Base-by-base conservation (phyloP, 2,797 vertebrate genomes). In the Orientallactaga sibirica region DNA sequence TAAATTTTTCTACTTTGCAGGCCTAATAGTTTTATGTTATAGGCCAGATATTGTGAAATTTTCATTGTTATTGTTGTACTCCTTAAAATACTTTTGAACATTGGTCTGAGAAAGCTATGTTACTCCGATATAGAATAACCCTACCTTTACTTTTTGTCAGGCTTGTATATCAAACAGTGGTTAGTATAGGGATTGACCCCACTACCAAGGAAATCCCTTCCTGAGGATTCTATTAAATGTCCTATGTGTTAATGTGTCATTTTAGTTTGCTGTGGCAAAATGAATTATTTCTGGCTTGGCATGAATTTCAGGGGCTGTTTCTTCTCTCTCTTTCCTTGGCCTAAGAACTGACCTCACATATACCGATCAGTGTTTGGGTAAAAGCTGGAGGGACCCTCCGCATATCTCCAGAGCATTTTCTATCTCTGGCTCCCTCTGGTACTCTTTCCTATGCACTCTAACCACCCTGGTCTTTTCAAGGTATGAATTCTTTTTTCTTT, bases 61-160 rank as follows among this genome's bases (percentile, higher is more conserved):
- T 14, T 19, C 66, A 37, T 80, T 55, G 62, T 70, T 83, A 6
- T 41, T 77, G 41, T 18, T 64, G 37, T 73, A 4, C 33, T 78
- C 18, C 43, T 81, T 86, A 62, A 82, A 82, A 52, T 74, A 78
- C 62, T 74, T 66, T 92, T 94, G 27, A 85, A 77, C 48, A n/a
- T 37, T 68, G 33, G 43, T 81, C 58, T 82, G 52, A 61, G 43
- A n/a, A 74, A 74, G 58, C 24, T 66, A 79, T 78, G n/a, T 55
- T 73, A 68, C 66, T 73, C 80, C 88, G n/a, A 85, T 91, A 82
- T 18, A 64, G 41, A 61, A 77, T 58, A n/a, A 37, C 33, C 41
- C 29, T 29, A 74, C 3, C 84, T 76, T 91, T 86, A 33, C 58
- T 61, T 25, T 91, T 83, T 92, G 48, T 74, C 67, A 74, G n/a